Conservation (phyloP, 1,140 invertebrate genomes). For the Trichonephila clavata region DNA sequence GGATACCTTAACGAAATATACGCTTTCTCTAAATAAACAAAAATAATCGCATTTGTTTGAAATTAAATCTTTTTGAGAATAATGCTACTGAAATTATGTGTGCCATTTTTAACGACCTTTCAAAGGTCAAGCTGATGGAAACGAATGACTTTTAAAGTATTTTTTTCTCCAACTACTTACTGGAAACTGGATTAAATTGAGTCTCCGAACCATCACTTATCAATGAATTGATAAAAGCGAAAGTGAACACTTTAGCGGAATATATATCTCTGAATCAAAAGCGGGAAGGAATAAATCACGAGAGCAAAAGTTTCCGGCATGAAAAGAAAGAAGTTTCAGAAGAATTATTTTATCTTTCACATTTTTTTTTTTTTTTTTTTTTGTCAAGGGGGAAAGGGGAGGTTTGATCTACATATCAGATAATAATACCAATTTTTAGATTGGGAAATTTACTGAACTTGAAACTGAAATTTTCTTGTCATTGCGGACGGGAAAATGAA, state of each 20-base stretch:
- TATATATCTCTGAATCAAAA: neutral
- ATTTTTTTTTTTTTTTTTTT: neutral
- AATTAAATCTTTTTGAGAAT: too few species aligned
- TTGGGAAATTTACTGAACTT: too few species aligned
- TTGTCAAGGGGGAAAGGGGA: too few species aligned
- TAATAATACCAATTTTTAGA: too few species aligned
- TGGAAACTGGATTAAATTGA: slow-evolving; percentile 6
- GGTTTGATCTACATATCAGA: too few species aligned
- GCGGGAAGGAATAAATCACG: neutral
- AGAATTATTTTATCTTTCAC: neutral
- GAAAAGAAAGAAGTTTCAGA: neutral
- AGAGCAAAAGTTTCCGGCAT: neutral
- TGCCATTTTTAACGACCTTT: neutral
- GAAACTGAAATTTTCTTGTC: too few species aligned
- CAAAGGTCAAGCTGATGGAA: neutral
- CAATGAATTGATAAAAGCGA: neutral
- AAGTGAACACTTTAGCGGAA: neutral
- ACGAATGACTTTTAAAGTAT: slow-evolving; percentile 1
- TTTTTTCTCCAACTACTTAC: neutral
- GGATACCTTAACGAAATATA: too few species aligned
- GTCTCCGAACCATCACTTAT: neutral
- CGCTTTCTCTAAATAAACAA: too few species aligned
- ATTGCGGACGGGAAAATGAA: too few species aligned
- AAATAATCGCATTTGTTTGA: too few species aligned
- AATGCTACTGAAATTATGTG: neutral